These are phyloP conservation scores for Suillia variegata DNA, from an alignment of 2,888 invertebrate species.

Conservation along the genomic window DNA sequence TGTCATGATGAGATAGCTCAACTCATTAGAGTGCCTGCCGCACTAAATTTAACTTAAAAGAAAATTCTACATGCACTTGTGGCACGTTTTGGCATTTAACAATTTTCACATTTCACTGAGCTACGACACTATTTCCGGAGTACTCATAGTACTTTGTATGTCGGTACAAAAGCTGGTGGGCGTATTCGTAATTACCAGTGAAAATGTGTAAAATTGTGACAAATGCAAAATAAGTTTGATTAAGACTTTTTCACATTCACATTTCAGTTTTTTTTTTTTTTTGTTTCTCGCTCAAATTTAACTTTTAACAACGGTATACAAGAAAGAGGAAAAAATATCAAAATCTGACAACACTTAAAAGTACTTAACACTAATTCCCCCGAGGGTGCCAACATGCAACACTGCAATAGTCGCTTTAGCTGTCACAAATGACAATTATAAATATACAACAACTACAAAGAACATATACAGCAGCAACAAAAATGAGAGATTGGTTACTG, in stretches of 20 bases:
- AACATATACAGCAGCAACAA: no score
- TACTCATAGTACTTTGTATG: no score
- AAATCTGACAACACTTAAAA: conserved; percentile 18
- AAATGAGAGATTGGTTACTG: no score
- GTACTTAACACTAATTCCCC: conserved; percentile 20
- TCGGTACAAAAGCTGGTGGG: no score
- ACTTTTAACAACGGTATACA: no score
- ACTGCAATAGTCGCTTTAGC: background rate
- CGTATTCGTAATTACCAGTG: background rate
- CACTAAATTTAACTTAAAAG: conserved; percentile 3
- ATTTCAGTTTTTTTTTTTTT: no score
- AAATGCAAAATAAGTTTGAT: conserved; percentile 1
- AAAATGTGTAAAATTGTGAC: conserved; percentile 2
- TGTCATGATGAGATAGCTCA: conserved; percentile 17
- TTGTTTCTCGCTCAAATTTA: no score
- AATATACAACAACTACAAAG: no score
- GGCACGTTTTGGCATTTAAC: conserved; percentile 6
- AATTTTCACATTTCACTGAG: background rate
- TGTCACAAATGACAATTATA: conserved; percentile 10
- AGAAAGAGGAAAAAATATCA: no score
- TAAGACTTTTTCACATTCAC: background rate
- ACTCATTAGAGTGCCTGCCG: conserved; percentile 1
- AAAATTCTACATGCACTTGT: conserved; percentile 13
- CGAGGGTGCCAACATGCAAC: conserved; percentile 6
- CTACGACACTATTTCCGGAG: background rate